A percentile compares a stretch with the other conserved stretches of the same genome.
phyloP scores from a whole-genome alignment of 2,797 vertebrate species.

The Gorsachius magnificus region DNA sequence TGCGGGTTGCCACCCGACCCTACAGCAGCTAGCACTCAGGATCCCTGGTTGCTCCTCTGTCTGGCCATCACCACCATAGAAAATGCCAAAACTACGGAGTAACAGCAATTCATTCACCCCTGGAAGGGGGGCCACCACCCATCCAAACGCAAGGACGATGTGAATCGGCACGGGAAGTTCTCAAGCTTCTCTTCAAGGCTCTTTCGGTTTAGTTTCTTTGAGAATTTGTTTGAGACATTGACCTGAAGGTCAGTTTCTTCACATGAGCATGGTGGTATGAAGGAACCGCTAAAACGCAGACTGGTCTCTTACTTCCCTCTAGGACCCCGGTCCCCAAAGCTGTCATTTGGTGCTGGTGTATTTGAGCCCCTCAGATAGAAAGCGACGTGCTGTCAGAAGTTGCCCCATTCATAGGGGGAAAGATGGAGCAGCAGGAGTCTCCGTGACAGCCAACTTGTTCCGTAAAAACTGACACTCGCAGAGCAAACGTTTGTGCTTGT shows the following conservation, averaged over 20 bases:
- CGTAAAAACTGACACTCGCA: neutral
- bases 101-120: neutral
- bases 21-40: neutral
- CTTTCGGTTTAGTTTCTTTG: neutral
- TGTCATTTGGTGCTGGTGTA: neutral
- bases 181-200: neutral
- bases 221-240: neutral
- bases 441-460: neutral
- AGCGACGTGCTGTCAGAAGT: accelerated
- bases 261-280: accelerated
- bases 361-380: neutral
- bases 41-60: neutral
- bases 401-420: neutral
- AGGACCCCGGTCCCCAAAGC: neutral
- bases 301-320: neutral
- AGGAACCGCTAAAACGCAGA: neutral
- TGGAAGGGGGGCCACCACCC: neutral
- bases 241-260: neutral
- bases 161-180: neutral
- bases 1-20: neutral
- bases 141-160: neutral
- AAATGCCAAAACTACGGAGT: neutral
- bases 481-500: neutral
- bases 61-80: neutral
- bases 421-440: neutral